Percentiles rank a stretch among this genome's conserved stretches.
Evolutionary conservation across 2,113 vertebrate species (phyloP).

Genomic region (Halichoerus grypus): DNA sequence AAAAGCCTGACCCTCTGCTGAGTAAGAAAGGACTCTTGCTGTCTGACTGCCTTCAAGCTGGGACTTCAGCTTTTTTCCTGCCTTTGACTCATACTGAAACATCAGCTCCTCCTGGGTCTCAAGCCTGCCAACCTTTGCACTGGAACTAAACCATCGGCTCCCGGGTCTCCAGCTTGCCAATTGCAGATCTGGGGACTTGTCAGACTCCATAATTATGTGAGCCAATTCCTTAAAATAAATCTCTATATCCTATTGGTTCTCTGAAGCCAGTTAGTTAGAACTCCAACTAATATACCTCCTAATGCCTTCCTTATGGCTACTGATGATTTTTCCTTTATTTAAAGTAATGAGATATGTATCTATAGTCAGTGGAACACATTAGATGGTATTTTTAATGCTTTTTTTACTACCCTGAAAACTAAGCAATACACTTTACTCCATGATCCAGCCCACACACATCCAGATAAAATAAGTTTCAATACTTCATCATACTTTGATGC

Average conservation of each 20-base stretch:
- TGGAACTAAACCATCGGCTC: background rate
- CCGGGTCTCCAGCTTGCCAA: background rate
- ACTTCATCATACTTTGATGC: background rate
- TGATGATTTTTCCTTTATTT: conserved; percentile 43
- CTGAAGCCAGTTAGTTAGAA: background rate
- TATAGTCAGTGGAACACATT: background rate
- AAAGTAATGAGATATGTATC: background rate
- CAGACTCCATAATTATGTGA: background rate
- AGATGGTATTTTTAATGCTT: background rate
- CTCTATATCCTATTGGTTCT: background rate
- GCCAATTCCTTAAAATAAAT: background rate
- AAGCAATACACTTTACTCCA: background rate
- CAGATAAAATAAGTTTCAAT: background rate
- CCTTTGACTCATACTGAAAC: background rate
- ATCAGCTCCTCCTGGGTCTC: background rate
- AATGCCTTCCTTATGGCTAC: background rate
- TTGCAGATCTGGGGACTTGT: background rate
- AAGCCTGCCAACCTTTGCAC: background rate
- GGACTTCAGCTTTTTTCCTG: background rate
- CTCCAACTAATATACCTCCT: background rate
- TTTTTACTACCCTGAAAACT: background rate
- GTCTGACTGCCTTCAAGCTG: background rate
- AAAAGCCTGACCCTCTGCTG: background rate
- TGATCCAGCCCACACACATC: background rate
- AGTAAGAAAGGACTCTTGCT: background rate